Evolutionary conservation across 2,888 invertebrate species (phyloP).

Genomic region (Bedellia somnulentella): DNA sequence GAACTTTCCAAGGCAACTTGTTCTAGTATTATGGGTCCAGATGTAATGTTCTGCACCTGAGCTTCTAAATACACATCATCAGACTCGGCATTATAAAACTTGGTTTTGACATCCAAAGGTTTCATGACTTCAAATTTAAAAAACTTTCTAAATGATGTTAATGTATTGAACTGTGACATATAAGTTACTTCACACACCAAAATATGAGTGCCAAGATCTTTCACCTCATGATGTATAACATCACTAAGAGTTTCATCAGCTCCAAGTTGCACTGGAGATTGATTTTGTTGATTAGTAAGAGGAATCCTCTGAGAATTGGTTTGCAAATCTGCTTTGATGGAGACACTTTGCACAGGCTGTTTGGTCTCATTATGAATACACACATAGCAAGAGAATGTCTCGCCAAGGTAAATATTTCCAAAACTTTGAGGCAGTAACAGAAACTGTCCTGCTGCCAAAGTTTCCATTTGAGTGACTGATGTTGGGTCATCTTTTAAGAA

Average conservation of each 20-base stretch:
- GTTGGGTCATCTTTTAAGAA: conserved; percentile 82
- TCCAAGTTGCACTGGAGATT: conserved; percentile 61
- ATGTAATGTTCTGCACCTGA: conserved; percentile 89
- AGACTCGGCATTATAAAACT: conserved; percentile 93
- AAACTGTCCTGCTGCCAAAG: conserved; percentile 84
- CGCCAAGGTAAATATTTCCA: conserved; percentile 96
- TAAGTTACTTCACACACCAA: conserved; percentile 96
- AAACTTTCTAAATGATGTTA: conserved; percentile 90
- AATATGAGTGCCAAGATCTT: conserved; percentile 97
- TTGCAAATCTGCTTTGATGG: conserved; percentile 91
- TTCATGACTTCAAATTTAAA: conserved; percentile 98
- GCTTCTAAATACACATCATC: conserved; percentile 75
- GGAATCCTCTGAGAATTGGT: conserved; percentile 87
- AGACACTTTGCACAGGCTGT: conserved; percentile 79
- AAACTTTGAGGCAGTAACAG: conserved; percentile 94
- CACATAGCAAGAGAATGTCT: conserved; percentile 97
- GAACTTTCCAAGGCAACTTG: conserved; percentile 93
- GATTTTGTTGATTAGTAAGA: conserved; percentile 72
- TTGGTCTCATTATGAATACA: conserved; percentile 95
- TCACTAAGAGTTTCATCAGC: conserved; percentile 90
- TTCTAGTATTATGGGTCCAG: conserved; percentile 90
- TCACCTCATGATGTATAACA: conserved; percentile 98
- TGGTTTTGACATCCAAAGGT: conserved; percentile 97
- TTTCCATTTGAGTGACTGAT: conserved; percentile 79
- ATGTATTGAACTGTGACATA: conserved; percentile 70